These are phyloP conservation scores for Chironomus riparius DNA, from an alignment of 2,888 invertebrate genomes.

Conservation along the genomic window DNA sequence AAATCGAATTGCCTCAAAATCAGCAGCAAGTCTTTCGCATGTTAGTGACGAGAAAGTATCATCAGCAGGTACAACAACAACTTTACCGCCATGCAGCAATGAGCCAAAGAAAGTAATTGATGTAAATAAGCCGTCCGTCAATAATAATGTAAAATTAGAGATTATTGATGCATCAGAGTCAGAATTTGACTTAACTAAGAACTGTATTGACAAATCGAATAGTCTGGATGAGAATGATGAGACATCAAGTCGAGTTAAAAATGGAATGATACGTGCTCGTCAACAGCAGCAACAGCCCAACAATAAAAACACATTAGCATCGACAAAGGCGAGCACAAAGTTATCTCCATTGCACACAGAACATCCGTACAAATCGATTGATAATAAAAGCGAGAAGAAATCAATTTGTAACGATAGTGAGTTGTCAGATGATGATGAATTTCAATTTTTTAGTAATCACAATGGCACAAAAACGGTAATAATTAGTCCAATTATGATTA, in stretches of 20 bases:
- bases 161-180: not conserved
- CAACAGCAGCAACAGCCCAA: not conserved
- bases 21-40: not conserved
- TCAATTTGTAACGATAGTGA: slow-evolving; percentile 24
- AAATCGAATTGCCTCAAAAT: not conserved
- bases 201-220: not conserved
- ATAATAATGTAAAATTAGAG: slow-evolving; percentile 8
- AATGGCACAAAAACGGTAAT: slow-evolving; percentile 21
- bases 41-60: not conserved
- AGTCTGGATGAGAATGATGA: not conserved
- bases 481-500: slow-evolving; percentile 12
- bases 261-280: slow-evolving; percentile 19
- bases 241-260: not conserved
- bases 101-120: not conserved
- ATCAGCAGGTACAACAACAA: not conserved
- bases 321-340: not conserved
- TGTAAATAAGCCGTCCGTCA: slow-evolving; percentile 3
- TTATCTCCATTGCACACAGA: slow-evolving; percentile 8
- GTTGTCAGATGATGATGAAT: slow-evolving; percentile 17
- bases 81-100: not conserved
- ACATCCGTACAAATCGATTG: not conserved
- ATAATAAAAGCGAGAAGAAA: slow-evolving; percentile 7
- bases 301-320: no score
- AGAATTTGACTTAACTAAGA: not conserved
- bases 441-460: slow-evolving; percentile 18